Evolutionary conservation across 2,888 invertebrate species (phyloP), one percentile per base, ranked within the genome.

Genomic region (Callimorpha dominula): DNA sequence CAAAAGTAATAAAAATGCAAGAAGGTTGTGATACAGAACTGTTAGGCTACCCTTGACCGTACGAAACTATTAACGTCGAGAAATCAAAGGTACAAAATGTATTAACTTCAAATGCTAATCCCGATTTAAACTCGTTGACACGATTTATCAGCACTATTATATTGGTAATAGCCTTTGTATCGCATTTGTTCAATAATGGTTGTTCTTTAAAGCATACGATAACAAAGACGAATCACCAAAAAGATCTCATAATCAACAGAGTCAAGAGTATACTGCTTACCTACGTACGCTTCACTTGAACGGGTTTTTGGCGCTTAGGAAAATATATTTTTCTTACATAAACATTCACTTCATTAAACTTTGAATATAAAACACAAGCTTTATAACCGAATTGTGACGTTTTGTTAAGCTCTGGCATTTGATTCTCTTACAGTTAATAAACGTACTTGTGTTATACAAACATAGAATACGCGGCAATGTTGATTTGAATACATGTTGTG

Each of bases 291-390:
- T 20, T 46, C 60, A 60, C 68, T 20, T 20, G 57, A 31, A 68
- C 31, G 60, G 17, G 43, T 46, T 68, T 68, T 57, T 6, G 46
- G 4, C 20, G 57, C 57, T 60, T 31, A 43, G 15, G 31, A 15
- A 60, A 60, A 60, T 31, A 60, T 46, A 60, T 46, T 68, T 42
- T 68, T 54, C 57, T 43, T 65, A 50, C 49, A 65, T 65, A 65
- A 65, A 68, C 54, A 68, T 43, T 60, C 68, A 68, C 68, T 68
- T 68, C 57, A 68, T 68, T 68, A 43, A 68, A 60, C 68, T 68
- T 68, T 68, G 4, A 57, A 68, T n/a, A 68, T 68, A 60, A 68
- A 68, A 60, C 68, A 68, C 68, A 60, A 68, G 57, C 31, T 57
- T 60, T 60, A 60, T 68, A 60, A 68, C 57, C 43, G 43, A 68